A percentile compares a stretch with the other conserved stretches of the same genome.
Evolutionary conservation across 2,113 vertebrate species (phyloP).

Genomic region (Peromyscus leucopus): DNA sequence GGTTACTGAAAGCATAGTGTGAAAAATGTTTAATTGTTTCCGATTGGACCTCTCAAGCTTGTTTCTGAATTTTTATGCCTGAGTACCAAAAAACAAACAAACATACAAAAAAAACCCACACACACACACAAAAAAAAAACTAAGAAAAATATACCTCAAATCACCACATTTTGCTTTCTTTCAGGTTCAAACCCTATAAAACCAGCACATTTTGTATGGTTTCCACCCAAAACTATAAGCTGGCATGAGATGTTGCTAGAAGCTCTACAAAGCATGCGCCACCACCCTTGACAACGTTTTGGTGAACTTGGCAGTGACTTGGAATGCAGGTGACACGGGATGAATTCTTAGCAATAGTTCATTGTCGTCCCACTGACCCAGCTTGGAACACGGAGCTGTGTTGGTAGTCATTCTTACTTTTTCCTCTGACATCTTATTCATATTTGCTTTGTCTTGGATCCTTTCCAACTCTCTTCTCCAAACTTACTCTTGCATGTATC

Average conservation of each 20-base stretch:
- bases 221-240: slow-evolving; percentile 73
- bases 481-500: not conserved
- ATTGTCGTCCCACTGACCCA: not conserved
- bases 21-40: slow-evolving; percentile 81
- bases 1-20: slow-evolving; percentile 73
- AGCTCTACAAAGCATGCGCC: slow-evolving; percentile 44
- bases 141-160: slow-evolving; percentile 77
- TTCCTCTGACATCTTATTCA: not conserved
- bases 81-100: slow-evolving; percentile 60
- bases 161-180: slow-evolving; percentile 79
- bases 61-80: slow-evolving; percentile 75
- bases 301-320: slow-evolving; percentile 45
- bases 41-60: slow-evolving; percentile 69
- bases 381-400: not conserved
- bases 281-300: slow-evolving; percentile 59
- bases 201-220: slow-evolving; percentile 81
- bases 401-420: not conserved
- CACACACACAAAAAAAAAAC: slow-evolving; percentile 5
- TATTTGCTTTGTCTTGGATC: not conserved
- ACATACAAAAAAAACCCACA: not conserved
- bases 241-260: slow-evolving; percentile 60
- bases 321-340: slow-evolving; percentile 57
- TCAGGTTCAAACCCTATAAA: slow-evolving; percentile 77
- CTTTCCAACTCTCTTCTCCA: slow-evolving; percentile 8
- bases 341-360: slow-evolving; percentile 52